A percentile compares a stretch with the other conserved stretches of the same genome.
These are phyloP conservation scores for Hyla sarda DNA, from an alignment of 2,113 vertebrate species.

Conservation along the genomic window DNA sequence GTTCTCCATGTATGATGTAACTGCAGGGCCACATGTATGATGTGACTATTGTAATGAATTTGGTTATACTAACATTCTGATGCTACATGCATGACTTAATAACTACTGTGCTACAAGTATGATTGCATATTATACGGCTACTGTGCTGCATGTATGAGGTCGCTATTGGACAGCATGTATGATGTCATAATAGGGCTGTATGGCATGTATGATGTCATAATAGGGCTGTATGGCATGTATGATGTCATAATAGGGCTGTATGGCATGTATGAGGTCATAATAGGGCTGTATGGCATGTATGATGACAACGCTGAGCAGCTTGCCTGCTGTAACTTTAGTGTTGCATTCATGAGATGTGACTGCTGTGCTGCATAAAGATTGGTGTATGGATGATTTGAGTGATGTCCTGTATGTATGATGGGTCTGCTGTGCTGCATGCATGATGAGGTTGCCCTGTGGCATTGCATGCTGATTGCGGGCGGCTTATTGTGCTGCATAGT, in stretches of 20 bases:
- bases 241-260: no score
- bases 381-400: background rate
- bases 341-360: background rate
- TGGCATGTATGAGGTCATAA: no score
- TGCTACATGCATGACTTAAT: background rate
- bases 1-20: background rate
- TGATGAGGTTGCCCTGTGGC: background rate
- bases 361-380: background rate
- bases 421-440: background rate
- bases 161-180: background rate
- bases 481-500: conserved; percentile 9
- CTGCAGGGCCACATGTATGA: background rate
- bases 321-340: background rate
- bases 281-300: background rate
- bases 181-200: no score
- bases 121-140: no score
- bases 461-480: conserved; percentile 20
- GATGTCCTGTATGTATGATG: background rate
- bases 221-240: no score
- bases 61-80: no score
- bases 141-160: no score
- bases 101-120: background rate
- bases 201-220: no score
- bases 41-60: background rate
- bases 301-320: background rate